Base-by-base conservation (phyloP, 2,113 vertebrate genomes). In the Chrysochloris asiatica region DNA sequence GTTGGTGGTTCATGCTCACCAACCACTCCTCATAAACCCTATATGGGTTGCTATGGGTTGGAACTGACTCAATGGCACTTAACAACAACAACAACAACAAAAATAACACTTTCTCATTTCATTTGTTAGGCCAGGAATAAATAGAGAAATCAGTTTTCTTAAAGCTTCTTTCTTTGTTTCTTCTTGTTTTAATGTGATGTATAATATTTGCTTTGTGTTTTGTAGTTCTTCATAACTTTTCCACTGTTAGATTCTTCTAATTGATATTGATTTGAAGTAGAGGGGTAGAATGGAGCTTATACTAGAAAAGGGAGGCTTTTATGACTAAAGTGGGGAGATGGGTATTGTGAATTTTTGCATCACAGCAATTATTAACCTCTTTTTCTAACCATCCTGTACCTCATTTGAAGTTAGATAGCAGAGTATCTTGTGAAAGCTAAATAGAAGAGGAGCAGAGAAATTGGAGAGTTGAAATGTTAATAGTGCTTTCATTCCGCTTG, bases 201-300 rank as follows among this genome's bases (percentile, higher is more conserved):
- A n/a, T n/a, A n/a, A n/a, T n/a, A n/a, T 52, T 73, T 83, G 41
- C 81, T 89, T 1, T 88, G 52, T 65, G 78, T 93, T 89, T 59
- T 91, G 43, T 87, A 75, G 75, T 88, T 96, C 43, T 86, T 86
- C 65, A 73, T 78, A 47, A 26, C 7, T 47, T 88, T 91, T 92
- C 43, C n/a, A 69, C 4, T 93, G 0, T 80, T 75, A 88, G 65
- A 54, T 71, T 8, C 11, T 80, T 84, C 14, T 61, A 41, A 30
- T 72, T 77, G 83, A 93, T 22, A 30, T 75, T 72, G 50, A 77
- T 91, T 77, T 93, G 52, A 2, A 6, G 21, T 30, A 45, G 36
- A 12, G 9, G 0, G 26, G 1, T 69, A n/a, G 45, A 93, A 36
- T 47, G 22, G 36, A 76, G 22, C 12, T 88, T 86, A 50, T 47